Conservation (phyloP, 2,797 vertebrate species). For the Scarus forsteni region DNA sequence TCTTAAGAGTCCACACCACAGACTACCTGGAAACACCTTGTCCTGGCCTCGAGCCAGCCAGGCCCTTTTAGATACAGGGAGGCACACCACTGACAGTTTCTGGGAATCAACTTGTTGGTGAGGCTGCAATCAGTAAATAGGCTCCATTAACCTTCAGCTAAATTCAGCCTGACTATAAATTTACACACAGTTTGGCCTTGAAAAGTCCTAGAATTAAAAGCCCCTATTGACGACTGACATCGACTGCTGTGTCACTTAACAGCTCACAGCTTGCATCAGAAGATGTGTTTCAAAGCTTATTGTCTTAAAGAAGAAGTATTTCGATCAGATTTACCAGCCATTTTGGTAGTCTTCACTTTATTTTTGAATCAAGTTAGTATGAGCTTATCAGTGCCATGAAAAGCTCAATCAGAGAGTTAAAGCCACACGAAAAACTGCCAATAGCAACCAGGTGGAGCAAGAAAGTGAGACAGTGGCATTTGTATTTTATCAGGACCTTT, state of each 20-base stretch:
- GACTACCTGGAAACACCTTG: not conserved
- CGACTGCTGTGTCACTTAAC: not conserved
- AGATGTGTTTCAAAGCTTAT: not conserved
- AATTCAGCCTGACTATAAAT: conserved; percentile 33
- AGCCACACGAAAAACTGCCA: no score
- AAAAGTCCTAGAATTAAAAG: not conserved
- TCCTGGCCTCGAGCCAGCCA: conserved; percentile 2
- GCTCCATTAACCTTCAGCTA: conserved; percentile 54
- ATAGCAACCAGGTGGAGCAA: no score
- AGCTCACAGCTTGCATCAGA: not conserved
- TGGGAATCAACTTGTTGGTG: conserved; percentile 22
- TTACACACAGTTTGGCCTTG: not conserved
- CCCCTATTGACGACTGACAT: not conserved
- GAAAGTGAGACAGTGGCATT: no score
- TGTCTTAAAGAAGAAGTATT: no score
- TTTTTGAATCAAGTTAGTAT: no score
- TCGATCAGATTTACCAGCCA: not conserved
- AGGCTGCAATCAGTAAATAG: not conserved
- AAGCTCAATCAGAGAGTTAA: no score
- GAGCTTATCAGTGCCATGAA: no score
- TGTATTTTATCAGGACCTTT: not conserved
- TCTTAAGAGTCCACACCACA: not conserved
- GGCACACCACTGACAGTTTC: conserved; percentile 15
- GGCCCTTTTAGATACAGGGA: not conserved
- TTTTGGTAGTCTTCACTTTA: no score